A percentile compares a stretch with the other conserved stretches of the same genome.
Conservation (phyloP, 2,113 vertebrate species). For the zebrafish (Danio rerio) region DNA sequence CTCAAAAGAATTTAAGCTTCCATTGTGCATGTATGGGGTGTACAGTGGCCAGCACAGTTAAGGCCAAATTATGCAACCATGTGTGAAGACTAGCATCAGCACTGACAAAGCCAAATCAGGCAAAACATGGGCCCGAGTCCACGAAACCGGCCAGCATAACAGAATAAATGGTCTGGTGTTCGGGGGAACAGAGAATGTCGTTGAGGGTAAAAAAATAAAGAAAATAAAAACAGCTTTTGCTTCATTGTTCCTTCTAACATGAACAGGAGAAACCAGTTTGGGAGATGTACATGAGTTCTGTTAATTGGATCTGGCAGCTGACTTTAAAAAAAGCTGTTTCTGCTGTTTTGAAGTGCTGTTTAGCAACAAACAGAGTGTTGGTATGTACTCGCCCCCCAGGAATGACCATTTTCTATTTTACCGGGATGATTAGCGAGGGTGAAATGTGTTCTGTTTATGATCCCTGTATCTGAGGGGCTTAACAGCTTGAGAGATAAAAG, state of each 20-base stretch:
- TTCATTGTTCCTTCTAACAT: neutral
- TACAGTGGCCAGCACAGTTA: conserved; percentile 22
- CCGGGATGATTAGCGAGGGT: conserved; percentile 2
- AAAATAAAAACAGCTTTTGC: neutral
- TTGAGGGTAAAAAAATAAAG: neutral
- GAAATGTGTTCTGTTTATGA: conserved; percentile 9
- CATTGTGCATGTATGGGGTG: conserved; percentile 46
- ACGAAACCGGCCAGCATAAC: conserved; percentile 1
- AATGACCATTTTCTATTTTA: conserved; percentile 23
- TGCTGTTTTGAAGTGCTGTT: neutral
- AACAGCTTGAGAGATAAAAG: conserved; percentile 29
- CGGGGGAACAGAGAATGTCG: neutral
- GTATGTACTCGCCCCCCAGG: neutral
- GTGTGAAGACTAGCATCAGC: conserved; percentile 42
- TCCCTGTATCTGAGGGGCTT: neutral
- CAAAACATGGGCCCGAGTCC: conserved; percentile 16
- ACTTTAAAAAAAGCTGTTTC: neutral
- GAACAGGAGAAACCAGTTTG: conserved; percentile 1
- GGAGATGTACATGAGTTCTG: neutral
- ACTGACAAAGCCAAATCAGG: conserved; percentile 29
- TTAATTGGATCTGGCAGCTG: neutral
- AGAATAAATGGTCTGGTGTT: neutral
- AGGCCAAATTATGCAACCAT: conserved; percentile 38
- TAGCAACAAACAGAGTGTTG: conserved; percentile 4
- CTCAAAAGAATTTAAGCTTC: conserved; percentile 55